These are phyloP conservation scores for Garra rufa DNA, from an alignment of 2,113 vertebrate species.

Conservation along the genomic window DNA sequence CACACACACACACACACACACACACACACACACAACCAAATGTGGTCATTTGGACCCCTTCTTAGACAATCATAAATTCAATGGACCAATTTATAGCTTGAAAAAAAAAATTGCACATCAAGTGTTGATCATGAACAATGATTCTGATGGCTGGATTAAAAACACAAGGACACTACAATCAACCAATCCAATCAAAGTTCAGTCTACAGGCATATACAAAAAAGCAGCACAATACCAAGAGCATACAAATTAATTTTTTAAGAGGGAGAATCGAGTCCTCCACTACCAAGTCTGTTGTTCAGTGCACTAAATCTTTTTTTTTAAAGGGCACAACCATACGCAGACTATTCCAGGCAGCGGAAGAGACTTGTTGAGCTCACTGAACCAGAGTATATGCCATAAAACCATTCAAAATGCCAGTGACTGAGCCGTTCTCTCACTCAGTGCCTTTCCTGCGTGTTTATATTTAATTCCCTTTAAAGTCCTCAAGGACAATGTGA, in stretches of 20 bases:
- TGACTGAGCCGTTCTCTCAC: constrained; percentile 27
- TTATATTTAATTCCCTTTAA: constrained; percentile 47
- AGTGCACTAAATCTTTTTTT: constrained; percentile 8
- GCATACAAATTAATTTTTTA: background rate
- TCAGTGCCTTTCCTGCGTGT: constrained; percentile 24
- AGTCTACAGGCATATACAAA: background rate
- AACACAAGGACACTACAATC: constrained; percentile 23
- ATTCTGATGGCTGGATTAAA: background rate
- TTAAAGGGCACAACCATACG: constrained; percentile 33
- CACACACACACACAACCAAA: background rate
- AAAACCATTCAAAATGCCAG: constrained; percentile 46
- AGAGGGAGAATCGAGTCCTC: background rate
- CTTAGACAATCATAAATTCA: background rate
- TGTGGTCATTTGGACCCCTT: background rate
- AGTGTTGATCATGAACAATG: background rate
- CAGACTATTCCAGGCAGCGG: constrained; percentile 9
- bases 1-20: background rate
- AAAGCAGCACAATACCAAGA: no score
- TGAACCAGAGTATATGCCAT: constrained; percentile 39
- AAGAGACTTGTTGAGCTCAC: constrained; percentile 39
- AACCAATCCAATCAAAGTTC: constrained; percentile 15
- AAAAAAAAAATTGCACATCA: background rate
- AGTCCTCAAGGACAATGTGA: constrained; percentile 48
- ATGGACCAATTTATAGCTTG: background rate
- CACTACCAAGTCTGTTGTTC: background rate